Evolutionary conservation across 2,113 vertebrate species (phyloP).

Genomic region (Vulpes vulpes): DNA sequence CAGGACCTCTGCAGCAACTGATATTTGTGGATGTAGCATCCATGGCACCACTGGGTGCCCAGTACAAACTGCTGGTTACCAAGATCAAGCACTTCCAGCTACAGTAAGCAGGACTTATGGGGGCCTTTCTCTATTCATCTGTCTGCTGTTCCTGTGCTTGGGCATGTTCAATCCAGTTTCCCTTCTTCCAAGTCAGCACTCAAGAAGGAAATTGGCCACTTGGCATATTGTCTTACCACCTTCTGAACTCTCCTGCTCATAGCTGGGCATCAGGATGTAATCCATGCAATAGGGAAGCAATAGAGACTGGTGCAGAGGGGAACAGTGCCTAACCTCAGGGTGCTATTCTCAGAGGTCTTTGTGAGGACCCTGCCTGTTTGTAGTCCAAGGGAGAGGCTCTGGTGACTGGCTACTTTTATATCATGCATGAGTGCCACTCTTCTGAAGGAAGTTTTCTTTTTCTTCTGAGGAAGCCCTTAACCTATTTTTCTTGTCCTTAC

Average conservation of each 20-base stretch:
- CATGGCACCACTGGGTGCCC: conserved; percentile 88
- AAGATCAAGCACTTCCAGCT: conserved; percentile 89
- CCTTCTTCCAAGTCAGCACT: not conserved
- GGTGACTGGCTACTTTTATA: not conserved
- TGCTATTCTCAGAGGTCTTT: not conserved
- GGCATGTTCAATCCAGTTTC: not conserved
- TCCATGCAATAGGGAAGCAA: not conserved
- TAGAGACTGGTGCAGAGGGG: not conserved
- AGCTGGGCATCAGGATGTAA: not conserved
- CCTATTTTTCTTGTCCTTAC: not conserved
- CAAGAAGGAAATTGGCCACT: not conserved
- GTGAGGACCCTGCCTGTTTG: not conserved
- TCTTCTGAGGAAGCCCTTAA: conserved; percentile 21
- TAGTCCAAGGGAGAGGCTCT: not conserved
- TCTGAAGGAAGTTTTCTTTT: not conserved
- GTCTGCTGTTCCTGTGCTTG: not conserved
- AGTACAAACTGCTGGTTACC: conserved; percentile 88
- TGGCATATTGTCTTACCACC: not conserved
- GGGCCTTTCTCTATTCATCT: not conserved
- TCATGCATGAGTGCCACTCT: not conserved
- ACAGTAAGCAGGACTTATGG: conserved; percentile 83
- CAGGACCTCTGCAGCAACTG: conserved; percentile 84
- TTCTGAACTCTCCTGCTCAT: not conserved
- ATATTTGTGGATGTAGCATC: conserved; percentile 90
- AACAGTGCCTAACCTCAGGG: not conserved